Evolutionary conservation across 2,113 vertebrate species (phyloP), one percentile per base, ranked within the genome.

Genomic region (Pteropus alecto): DNA sequence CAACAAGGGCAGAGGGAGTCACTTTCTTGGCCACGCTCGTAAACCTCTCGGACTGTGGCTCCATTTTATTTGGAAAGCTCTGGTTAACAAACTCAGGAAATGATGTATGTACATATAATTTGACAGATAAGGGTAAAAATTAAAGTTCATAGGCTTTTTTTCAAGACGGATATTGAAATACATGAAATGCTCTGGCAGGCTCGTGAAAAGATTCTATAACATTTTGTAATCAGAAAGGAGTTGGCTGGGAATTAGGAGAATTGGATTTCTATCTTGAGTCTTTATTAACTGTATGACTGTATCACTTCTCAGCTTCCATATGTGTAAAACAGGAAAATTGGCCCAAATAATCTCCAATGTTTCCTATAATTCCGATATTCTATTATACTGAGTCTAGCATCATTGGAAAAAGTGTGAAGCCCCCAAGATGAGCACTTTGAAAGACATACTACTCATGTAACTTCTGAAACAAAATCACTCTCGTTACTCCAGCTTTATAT

Each of bases 81-180:
- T 65, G 19, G 15, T 67, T 90, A 60, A 83, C 19, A 77, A 70
- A 87, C 35, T 78, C 14, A 51, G 65, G 70, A 73, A 77, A 70
- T 86, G 7, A 79, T 48, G 1, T 38, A 6, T 38, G 15, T 84
- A 35, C 28, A 13, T 73, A 7, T 84, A 74, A n/a, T 48, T 63
- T 84, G 46, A 84, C 38, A 88, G 19, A 15, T 21, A 54, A 33
- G 26, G 88, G 21, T 56, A 77, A 58, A 77, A 65, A 61, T 56
- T 54, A 83, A 93, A 91, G 41, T 78, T 91, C 58, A 24, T 54
- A 46, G 54, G n/a, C 26, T 87, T 90, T 87, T 90, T 84, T 90
- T 56, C 14, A 73, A 83, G 56, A 67, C 67, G 48, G 10, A 22
- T 67, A 22, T 56, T 43, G 35, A 90, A 90, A 70, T 86, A 70